These are phyloP conservation scores for Physella acuta DNA, from an alignment of 1,140 invertebrate species.

Conservation along the genomic window DNA sequence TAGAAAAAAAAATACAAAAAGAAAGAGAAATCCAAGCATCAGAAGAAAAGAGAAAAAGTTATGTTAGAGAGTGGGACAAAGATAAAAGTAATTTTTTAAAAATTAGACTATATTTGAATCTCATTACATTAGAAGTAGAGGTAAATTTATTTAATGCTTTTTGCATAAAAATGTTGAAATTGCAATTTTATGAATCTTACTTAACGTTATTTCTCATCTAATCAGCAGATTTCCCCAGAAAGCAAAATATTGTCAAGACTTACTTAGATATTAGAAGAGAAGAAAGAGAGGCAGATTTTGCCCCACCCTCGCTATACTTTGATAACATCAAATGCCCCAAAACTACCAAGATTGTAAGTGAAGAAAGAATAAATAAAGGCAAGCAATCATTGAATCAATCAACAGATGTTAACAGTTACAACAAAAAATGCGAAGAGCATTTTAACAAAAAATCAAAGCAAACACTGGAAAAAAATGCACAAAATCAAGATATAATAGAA, in stretches of 20 bases:
- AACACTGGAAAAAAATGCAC: too few species aligned
- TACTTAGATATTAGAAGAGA: conserved; percentile 34
- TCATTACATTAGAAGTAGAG: not conserved
- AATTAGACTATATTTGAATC: not conserved
- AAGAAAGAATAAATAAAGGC: too few species aligned
- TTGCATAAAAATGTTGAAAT: conserved; percentile 13
- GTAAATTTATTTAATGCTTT: conserved; percentile 3
- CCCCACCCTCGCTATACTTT: conserved; percentile 39
- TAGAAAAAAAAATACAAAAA: too few species aligned
- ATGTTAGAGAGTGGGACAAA: conserved; percentile 48
- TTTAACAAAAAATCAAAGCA: too few species aligned
- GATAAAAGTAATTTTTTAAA: too few species aligned
- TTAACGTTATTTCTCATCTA: not conserved
- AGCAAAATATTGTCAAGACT: conserved; percentile 31
- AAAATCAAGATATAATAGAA: too few species aligned
- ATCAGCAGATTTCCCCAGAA: conserved; percentile 29
- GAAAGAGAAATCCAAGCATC: not conserved
- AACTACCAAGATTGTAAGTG: too few species aligned
- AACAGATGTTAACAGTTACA: too few species aligned
- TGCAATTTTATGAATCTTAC: not conserved
- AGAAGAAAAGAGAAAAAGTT: conserved; percentile 15
- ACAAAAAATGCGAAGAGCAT: too few species aligned
- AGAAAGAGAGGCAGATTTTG: conserved; percentile 41
- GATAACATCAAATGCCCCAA: too few species aligned
- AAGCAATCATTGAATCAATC: too few species aligned